Percentiles rank a stretch among this genome's conserved stretches.
Conservation (phyloP, 2,888 invertebrate species). For the Acanthacorydalis orientalis region DNA sequence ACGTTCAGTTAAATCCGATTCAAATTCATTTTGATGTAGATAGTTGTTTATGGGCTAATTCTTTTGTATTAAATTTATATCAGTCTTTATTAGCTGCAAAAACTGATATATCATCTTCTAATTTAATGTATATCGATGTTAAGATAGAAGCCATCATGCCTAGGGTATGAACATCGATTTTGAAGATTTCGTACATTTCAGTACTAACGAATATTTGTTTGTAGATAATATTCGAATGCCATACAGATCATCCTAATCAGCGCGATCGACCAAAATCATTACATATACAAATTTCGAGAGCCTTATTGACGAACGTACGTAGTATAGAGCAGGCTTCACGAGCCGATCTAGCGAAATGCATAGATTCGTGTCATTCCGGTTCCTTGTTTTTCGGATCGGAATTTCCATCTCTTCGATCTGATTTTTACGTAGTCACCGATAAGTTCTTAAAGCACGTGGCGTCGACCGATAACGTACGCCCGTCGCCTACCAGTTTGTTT, state of each 20-base stretch:
- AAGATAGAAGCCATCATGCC: conserved; percentile 89
- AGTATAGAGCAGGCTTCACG: conserved; percentile 48
- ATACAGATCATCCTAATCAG: conserved; percentile 58
- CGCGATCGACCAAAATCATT: conserved; percentile 76
- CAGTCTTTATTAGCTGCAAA: conserved; percentile 46
- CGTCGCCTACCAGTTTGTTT: conserved; percentile 15
- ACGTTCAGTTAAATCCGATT: conserved; percentile 80
- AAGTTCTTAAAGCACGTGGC: conserved; percentile 58
- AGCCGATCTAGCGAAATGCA: conserved; percentile 62
- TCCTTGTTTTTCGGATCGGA: conserved; percentile 58
- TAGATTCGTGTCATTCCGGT: conserved; percentile 60
- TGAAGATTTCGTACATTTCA: not conserved
- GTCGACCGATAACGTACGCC: conserved; percentile 29
- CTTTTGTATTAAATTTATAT: conserved; percentile 76
- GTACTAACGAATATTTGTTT: conserved; percentile 12
- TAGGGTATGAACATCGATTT: conserved; percentile 38
- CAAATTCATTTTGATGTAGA: conserved; percentile 72
- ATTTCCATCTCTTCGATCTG: conserved; percentile 54
- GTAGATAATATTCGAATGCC: conserved; percentile 63
- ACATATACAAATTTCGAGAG: conserved; percentile 67
- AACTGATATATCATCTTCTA: conserved; percentile 21
- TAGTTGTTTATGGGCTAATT: conserved; percentile 86
- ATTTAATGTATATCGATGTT: conserved; percentile 59
- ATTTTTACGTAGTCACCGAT: conserved; percentile 63
- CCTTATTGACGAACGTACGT: conserved; percentile 52